Evolutionary conservation across 2,113 vertebrate genomes (phyloP).

Genomic region (Benthochromis sp.): DNA sequence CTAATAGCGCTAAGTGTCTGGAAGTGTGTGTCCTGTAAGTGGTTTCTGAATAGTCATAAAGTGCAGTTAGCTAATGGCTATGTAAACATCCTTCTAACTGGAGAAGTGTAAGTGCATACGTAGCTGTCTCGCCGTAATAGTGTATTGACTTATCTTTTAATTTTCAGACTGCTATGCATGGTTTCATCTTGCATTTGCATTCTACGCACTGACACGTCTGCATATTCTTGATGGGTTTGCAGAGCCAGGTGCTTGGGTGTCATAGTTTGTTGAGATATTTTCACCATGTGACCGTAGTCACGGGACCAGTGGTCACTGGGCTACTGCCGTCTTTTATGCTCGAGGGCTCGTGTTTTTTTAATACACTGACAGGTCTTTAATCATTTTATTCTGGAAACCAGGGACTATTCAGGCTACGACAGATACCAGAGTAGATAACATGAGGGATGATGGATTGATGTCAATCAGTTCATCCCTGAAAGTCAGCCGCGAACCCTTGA

Average conservation of each 20-base stretch:
- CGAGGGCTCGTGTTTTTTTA: neutral
- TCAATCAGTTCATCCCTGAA: slow-evolving; percentile 8
- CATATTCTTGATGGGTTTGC: slow-evolving; percentile 40
- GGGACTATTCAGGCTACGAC: slow-evolving; percentile 2
- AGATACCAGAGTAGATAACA: neutral
- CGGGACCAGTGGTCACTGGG: neutral
- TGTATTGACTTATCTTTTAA: slow-evolving; percentile 42
- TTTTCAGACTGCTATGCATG: slow-evolving; percentile 28
- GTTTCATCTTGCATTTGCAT: slow-evolving; percentile 44
- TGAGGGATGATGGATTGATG: slow-evolving; percentile 28
- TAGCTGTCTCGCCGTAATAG: slow-evolving; percentile 15
- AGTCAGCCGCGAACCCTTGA: slow-evolving; percentile 34
- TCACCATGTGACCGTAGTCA: neutral
- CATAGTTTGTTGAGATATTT: neutral
- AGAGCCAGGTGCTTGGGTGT: slow-evolving; percentile 5
- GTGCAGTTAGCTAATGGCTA: slow-evolving; percentile 42
- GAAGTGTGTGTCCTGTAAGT: slow-evolving; percentile 36
- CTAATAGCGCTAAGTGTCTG: slow-evolving; percentile 46
- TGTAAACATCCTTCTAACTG: slow-evolving; percentile 31
- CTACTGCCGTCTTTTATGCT: neutral
- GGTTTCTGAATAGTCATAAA: slow-evolving; percentile 48
- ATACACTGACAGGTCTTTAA: slow-evolving; percentile 26
- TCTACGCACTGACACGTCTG: slow-evolving; percentile 4
- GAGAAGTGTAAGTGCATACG: slow-evolving; percentile 37
- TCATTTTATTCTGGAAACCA: slow-evolving; percentile 3